Conservation (phyloP, 2,113 vertebrate species). For the Nycticebus coucang region DNA sequence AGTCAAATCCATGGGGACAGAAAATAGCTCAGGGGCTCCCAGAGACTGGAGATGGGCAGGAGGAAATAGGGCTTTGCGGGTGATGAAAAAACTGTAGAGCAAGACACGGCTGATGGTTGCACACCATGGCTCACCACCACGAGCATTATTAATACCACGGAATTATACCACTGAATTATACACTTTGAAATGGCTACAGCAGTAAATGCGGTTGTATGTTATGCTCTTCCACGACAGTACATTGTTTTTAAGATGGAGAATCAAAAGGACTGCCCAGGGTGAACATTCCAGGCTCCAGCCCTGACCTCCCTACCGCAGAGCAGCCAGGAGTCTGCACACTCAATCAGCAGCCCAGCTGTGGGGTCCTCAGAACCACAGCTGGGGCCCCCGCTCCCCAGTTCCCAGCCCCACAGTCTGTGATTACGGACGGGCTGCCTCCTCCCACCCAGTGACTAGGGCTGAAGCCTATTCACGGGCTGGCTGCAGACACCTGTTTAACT, state of each 20-base stretch:
- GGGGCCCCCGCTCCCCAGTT: not conserved
- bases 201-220: fast-evolving
- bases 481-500: not conserved
- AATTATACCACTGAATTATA: fast-evolving
- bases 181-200: fast-evolving
- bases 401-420: not conserved
- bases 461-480: no score
- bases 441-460: not conserved
- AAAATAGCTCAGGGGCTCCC: fast-evolving
- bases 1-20: not conserved
- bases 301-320: not conserved
- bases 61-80: not conserved
- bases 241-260: not conserved
- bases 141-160: fast-evolving
- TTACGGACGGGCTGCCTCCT: not conserved
- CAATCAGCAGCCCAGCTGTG: fast-evolving
- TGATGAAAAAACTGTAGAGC: no score
- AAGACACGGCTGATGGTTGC: fast-evolving
- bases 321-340: fast-evolving
- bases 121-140: fast-evolving
- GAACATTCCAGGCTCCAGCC: not conserved
- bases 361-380: fast-evolving
- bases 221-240: not conserved
- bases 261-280: not conserved
- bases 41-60: fast-evolving